Conservation (phyloP, 2,797 vertebrate genomes). For the Mormyrops attenuatus region DNA sequence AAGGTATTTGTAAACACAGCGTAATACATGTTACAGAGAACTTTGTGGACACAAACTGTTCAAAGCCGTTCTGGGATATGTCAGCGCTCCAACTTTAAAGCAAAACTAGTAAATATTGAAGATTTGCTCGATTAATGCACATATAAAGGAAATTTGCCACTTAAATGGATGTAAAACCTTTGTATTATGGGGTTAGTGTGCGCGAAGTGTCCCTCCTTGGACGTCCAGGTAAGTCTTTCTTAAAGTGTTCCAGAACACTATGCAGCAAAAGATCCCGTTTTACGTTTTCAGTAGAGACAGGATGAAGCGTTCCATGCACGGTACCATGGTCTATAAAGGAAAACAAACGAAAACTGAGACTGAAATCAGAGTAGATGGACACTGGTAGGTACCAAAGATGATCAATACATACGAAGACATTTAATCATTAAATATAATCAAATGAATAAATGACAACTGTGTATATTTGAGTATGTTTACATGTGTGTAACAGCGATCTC, state of each 20-base stretch:
- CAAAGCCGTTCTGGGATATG: not conserved
- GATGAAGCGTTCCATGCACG: conserved; percentile 77
- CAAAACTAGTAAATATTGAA: not conserved
- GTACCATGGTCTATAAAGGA: conserved; percentile 77
- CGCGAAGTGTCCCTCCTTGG: not conserved
- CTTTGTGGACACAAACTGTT: not conserved
- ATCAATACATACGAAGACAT: not conserved
- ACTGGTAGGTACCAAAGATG: not conserved
- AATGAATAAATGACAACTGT: not conserved
- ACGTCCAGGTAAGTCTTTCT: not conserved
- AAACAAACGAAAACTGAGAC: conserved; percentile 7
- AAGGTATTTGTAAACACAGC: not conserved
- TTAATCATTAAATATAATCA: not conserved
- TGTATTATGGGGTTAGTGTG: not conserved
- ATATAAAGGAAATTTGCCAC: not conserved
- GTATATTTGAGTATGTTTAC: not conserved
- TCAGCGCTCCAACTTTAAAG: not conserved
- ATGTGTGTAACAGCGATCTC: conserved; percentile 18
- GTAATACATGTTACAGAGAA: not conserved
- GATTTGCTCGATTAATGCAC: not conserved
- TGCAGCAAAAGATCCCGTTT: not conserved
- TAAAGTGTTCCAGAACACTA: not conserved
- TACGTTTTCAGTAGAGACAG: conserved; percentile 77
- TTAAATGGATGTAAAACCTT: not conserved
- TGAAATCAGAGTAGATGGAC: not conserved